Conservation (phyloP, 2,797 vertebrate species). For the Microctenopoma steveboyesi region DNA sequence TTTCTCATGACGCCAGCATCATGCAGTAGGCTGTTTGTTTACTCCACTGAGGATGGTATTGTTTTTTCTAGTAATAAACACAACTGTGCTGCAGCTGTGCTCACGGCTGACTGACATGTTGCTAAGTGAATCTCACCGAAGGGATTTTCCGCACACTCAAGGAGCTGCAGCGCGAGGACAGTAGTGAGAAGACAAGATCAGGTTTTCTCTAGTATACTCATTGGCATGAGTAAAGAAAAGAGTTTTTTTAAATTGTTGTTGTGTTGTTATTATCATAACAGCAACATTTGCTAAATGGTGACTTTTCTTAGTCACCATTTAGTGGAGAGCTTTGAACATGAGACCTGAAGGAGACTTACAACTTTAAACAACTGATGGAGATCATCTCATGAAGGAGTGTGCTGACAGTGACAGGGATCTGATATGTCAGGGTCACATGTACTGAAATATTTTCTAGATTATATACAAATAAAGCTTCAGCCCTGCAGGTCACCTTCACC, state of each 20-base stretch:
- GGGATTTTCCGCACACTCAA: neutral
- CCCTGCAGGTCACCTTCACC: slow-evolving; percentile 33
- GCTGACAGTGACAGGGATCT: neutral
- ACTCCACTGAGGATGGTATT: neutral
- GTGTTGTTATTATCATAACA: no score
- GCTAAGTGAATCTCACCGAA: slow-evolving; percentile 8
- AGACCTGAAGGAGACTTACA: neutral
- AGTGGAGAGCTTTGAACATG: no score
- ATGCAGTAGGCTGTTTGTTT: slow-evolving; percentile 10
- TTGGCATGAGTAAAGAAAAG: no score
- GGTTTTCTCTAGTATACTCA: neutral
- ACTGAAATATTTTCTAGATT: slow-evolving; percentile 1
- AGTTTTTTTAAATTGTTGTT: no score
- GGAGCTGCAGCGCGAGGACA: neutral
- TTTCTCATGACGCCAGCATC: slow-evolving; percentile 23
- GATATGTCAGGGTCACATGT: neutral
- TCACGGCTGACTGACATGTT: slow-evolving; percentile 17
- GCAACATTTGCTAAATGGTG: no score
- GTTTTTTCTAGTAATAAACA: slow-evolving; percentile 9
- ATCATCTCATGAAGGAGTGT: neutral
- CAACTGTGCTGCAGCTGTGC: slow-evolving; percentile 18
- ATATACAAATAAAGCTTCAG: neutral
- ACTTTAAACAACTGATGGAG: neutral
- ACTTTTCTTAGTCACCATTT: no score
- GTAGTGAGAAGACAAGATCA: neutral